phyloP scores from a whole-genome alignment of 2,113 vertebrate genomes.

The Centropus unirufus region DNA sequence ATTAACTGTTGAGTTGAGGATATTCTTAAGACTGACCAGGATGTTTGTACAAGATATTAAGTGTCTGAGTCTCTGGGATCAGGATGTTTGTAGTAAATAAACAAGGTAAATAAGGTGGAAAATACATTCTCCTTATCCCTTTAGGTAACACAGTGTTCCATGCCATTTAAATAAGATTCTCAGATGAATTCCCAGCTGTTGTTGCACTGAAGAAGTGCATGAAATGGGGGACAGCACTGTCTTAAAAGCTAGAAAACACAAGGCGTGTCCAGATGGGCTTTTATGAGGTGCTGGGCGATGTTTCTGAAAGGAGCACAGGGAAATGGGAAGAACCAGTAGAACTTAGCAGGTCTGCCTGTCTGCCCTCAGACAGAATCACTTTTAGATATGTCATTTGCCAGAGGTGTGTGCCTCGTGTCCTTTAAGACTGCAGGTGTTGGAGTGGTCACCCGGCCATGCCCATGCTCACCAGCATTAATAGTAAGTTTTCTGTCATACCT shows the following conservation, averaged over 20 bases:
- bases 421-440: fast-evolving
- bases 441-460: not conserved
- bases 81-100: too few relatives aligned
- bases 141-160: too few relatives aligned
- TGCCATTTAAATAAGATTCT: too few relatives aligned
- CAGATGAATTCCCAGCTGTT: not conserved
- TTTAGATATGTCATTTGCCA: not conserved
- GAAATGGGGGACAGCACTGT: not conserved
- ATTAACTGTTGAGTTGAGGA: too few relatives aligned
- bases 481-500: not conserved
- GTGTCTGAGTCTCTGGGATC: too few relatives aligned
- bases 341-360: fast-evolving
- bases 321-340: not conserved
- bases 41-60: too few relatives aligned
- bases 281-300: fast-evolving
- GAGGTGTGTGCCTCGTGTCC: fast-evolving
- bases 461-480: not conserved
- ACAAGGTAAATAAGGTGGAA: too few relatives aligned
- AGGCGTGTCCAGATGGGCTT: not conserved
- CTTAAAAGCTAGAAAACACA: not conserved
- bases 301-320: fast-evolving
- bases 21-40: too few relatives aligned
- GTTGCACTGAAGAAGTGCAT: not conserved
- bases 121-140: too few relatives aligned
- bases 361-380: not conserved